Evolutionary conservation across 2,113 vertebrate genomes (phyloP), one percentile per base, ranked within the genome.

Genomic region (Mobula birostris): DNA sequence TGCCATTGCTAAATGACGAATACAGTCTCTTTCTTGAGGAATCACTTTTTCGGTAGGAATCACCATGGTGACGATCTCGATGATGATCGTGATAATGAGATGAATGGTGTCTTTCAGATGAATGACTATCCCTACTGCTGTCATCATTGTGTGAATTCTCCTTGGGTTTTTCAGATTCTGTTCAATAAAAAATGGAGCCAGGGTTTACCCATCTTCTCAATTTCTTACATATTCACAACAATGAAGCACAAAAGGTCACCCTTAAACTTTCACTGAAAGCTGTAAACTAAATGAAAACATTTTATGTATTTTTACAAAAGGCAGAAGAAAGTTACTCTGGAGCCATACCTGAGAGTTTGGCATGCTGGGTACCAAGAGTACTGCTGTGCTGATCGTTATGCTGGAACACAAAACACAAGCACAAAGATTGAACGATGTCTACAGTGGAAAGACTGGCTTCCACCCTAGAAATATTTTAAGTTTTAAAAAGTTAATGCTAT

Each of bases 41-140:
- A 1, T 97, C 95, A 29, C 95, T 96, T 96, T 99, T 99, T 95
- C 98, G 97, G 95, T 98, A 98, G 79, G 96, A 61, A 87, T 99
- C 99, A 0, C 97, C 96, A 78, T 97, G 95, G 95, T 98, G 97
- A 36, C 98, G 96, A 66, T 99, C 98, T 95, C 98, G 98, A 74
- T 95, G 95, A 95, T 97, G 97, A 94, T 99, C 98, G 19, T 98
- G 97, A 0, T 98, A 96, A 72, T 98, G 97, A 0, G 97, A 97
- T 76, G 98, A 96, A 82, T 97, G 96, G 94, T 99, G 97, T 66
- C 98, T 96, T 14, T 99, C 99, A 11, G 98, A 99, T 94, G 98
- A 98, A n/a, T 98, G 99, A 96, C 99, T 99, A 95, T 99, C 99
- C 95, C 98, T 97, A 97, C 98, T 99, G 96, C 98, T 99, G 78